Percentiles rank a stretch among this genome's conserved stretches.
These are phyloP conservation scores for Regulus satrapa DNA, from an alignment of 2,113 vertebrate species.

Conservation along the genomic window DNA sequence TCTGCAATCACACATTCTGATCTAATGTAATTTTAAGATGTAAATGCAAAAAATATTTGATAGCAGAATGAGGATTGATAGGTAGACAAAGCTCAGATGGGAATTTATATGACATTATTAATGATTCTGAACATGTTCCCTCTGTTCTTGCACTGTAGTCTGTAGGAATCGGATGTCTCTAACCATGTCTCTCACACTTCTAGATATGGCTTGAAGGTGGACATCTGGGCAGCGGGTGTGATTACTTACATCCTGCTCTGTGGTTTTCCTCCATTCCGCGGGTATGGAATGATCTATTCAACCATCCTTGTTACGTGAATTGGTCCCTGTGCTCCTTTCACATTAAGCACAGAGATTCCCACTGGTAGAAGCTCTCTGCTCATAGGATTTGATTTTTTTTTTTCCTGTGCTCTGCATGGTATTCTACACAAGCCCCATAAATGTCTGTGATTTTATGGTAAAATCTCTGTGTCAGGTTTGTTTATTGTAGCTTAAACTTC, in stretches of 20 bases:
- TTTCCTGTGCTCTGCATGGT: not conserved
- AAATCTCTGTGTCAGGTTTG: not conserved
- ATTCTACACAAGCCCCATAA: not conserved
- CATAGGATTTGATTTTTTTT: not conserved
- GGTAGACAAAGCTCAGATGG: not conserved
- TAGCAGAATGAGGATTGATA: not conserved
- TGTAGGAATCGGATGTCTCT: not conserved
- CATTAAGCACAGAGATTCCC: not conserved
- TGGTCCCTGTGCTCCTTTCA: not conserved
- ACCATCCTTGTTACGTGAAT: not conserved
- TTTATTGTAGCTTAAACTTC: constrained; percentile 21
- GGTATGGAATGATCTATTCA: constrained; percentile 77
- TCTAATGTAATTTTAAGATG: not conserved
- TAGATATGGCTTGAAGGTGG: constrained; percentile 96
- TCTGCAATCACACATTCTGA: not conserved
- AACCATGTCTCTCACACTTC: constrained; percentile 47
- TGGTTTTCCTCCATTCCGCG: constrained; percentile 94
- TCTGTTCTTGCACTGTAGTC: not conserved
- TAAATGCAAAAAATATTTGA: not conserved
- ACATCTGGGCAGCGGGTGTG: constrained; percentile 97
- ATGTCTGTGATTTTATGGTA: not conserved
- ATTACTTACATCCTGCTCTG: constrained; percentile 97
- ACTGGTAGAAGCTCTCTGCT: not conserved
- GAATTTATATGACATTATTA: not conserved
- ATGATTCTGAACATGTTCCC: not conserved